A percentile compares a stretch with the other conserved stretches of the same genome.
Evolutionary conservation across 2,888 invertebrate species (phyloP).

Genomic region (Clusia tigrina): DNA sequence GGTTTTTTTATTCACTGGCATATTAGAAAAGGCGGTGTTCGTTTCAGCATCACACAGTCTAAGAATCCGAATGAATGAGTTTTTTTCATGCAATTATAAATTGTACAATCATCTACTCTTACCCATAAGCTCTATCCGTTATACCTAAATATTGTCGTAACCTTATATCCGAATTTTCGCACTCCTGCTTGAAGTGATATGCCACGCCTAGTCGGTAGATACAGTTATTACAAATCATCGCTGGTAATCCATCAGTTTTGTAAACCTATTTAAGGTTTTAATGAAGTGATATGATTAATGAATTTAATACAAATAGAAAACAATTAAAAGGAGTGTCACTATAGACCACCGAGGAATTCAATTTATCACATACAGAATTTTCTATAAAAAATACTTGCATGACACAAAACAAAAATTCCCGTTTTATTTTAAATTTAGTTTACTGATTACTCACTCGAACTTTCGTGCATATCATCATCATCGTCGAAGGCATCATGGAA

Average conservation of each 20-base stretch:
- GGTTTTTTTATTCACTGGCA: conserved; percentile 15
- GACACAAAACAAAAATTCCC: too few species aligned
- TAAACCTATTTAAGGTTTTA: conserved; percentile 54
- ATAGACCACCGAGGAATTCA: too few species aligned
- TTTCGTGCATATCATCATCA: conserved; percentile 70
- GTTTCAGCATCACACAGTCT: conserved; percentile 67
- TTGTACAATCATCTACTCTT: conserved; percentile 26
- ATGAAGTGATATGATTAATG: too few species aligned
- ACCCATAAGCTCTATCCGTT: conserved; percentile 56
- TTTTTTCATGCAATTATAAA: neutral
- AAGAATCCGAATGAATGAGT: neutral
- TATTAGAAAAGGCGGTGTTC: conserved; percentile 65
- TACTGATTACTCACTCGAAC: conserved; percentile 64
- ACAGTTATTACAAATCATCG: conserved; percentile 71
- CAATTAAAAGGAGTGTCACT: too few species aligned
- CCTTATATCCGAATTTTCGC: conserved; percentile 69
- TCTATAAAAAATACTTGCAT: too few species aligned
- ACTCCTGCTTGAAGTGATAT: conserved; percentile 72
- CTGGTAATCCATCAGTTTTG: conserved; percentile 70
- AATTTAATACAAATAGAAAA: too few species aligned
- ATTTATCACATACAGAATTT: too few species aligned
- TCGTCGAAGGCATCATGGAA: conserved; percentile 69
- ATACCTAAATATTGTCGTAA: conserved; percentile 70
- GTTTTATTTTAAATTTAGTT: conserved; percentile 3
- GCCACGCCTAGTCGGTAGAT: conserved; percentile 71